Conservation (phyloP, 2,113 vertebrate species). For the Okapia johnstoni region DNA sequence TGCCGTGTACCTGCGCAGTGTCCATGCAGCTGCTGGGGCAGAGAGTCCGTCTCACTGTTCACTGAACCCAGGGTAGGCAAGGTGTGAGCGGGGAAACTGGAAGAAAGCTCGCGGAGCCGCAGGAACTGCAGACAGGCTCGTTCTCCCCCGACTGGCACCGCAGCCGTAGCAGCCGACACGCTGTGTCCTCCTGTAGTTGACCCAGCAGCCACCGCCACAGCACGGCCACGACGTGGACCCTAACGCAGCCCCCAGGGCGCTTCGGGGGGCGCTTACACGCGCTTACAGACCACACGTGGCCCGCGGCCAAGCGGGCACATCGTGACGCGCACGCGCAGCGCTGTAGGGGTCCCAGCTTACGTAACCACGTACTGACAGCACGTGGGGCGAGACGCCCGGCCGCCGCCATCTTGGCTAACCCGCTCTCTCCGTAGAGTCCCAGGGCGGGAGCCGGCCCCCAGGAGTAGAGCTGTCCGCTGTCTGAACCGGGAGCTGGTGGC, state of each 20-base stretch:
- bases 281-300: background rate
- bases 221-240: background rate
- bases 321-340: background rate
- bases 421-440: background rate
- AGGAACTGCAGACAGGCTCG: background rate
- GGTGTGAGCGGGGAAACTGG: background rate
- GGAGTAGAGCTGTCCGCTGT: background rate
- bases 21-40: background rate
- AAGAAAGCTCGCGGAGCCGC: background rate
- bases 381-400: background rate
- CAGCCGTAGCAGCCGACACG: background rate
- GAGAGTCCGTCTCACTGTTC: background rate
- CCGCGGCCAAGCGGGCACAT: background rate
- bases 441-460: no score
- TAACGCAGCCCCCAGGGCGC: no score
- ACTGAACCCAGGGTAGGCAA: background rate
- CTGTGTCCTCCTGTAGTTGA: background rate
- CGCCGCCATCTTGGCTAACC: background rate
- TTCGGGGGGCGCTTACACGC: accelerated
- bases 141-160: background rate
- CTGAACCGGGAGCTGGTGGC: background rate
- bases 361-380: accelerated
- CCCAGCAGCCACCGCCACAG: background rate
- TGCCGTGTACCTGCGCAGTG: background rate
- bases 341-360: accelerated